A percentile compares a stretch with the other conserved stretches of the same genome.
Conservation (phyloP, 2,888 invertebrate genomes). For the Bruchidius siliquastri region DNA sequence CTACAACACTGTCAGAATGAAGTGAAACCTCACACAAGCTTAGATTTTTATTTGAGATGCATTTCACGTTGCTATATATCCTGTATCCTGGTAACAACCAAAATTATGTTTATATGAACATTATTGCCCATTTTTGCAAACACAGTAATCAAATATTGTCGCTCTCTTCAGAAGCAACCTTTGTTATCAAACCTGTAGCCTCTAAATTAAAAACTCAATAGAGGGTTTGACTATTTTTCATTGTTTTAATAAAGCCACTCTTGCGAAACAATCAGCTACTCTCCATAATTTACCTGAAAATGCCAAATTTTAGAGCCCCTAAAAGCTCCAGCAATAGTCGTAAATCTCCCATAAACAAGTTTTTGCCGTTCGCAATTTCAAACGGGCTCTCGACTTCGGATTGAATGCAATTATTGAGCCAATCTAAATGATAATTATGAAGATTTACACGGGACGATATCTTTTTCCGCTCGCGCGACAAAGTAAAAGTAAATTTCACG, state of each 20-base stretch:
- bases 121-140: no score
- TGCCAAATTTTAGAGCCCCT: background rate
- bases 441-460: background rate
- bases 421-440: background rate
- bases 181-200: no score
- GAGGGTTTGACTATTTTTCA: background rate
- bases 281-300: background rate
- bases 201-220: no score
- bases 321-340: background rate
- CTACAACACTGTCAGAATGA: no score
- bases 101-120: no score
- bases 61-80: no score
- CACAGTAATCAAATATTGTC: no score
- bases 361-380: background rate
- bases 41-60: no score
- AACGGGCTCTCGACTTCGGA: background rate
- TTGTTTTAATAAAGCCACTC: background rate
- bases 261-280: background rate
- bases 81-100: no score
- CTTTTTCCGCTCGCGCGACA: background rate
- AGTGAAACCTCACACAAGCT: no score
- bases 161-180: no score
- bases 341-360: background rate
- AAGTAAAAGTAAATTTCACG: constrained; percentile 12
- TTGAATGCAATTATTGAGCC: background rate